Evolutionary conservation across 2,113 vertebrate species (phyloP), one percentile per base, ranked within the genome.

Genomic region (Malaclemys terrapin): DNA sequence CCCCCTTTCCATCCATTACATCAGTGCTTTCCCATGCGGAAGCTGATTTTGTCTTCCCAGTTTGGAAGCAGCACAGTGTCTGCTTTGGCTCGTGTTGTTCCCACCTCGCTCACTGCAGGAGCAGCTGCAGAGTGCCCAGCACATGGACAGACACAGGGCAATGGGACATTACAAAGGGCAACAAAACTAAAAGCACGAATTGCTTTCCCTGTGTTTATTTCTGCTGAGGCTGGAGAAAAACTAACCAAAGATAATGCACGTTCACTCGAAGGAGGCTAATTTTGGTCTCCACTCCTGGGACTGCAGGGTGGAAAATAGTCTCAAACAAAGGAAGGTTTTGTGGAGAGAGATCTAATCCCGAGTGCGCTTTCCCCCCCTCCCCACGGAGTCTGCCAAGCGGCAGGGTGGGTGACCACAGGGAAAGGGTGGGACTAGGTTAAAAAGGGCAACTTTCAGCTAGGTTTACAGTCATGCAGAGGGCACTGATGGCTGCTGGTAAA

Each of bases 401-500:
- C 96, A 93, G 96, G 87, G 95, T 94, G 91, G 95, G 93, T 96
- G 98, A 98, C 98, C 98, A 97, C 98, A 98, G 97, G 76, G 96
- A 95, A 89, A 80, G 96, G 95, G 95, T 97, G 94, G 93, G 92
- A 93, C 97, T 97, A 96, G 97, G 98, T 97, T 96, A 97, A 93
- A 75, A 96, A 97, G 97, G 98, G 94, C 95, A 96, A n/a, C 19
- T 3, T 78, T 95, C 95, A 96, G 95, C 96, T 97, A 97, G 96
- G 94, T 93, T 97, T 97, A 96, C 96, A 97, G 97, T 97, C 97
- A 97, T 93, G 93, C 95, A 91, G 81, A 93, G 97, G 96, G 97
- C 98, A 98, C 95, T 92, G 95, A 97, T 97, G 97, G 94, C 97
- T 98, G 98, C 98, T 98, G 97, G 98, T 97, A 98, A 98, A 94